Evolutionary conservation across 2,113 vertebrate genomes (phyloP), one percentile per base, ranked within the genome.

Genomic region (Cinclus mexicanus): DNA sequence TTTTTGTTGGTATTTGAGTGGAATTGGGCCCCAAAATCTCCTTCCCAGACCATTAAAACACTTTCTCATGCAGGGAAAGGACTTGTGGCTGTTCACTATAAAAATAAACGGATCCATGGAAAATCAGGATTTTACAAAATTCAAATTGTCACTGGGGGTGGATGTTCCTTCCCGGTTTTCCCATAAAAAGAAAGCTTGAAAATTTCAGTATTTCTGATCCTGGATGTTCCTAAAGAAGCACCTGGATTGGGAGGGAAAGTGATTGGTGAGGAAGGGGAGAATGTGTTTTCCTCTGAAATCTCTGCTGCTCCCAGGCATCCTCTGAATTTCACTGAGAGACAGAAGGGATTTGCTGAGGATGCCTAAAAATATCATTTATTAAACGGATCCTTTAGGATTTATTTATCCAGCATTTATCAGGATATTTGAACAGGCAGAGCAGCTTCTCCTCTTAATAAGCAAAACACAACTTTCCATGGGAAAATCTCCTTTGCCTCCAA

Each of bases 71-170:
- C 29, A 87, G 26, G 16, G 18, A 8, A 42, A 76, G 76, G 44
- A 5, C 25, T 39, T 4, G 7, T 13, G 70, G 63, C 63, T 6
- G 12, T 33, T 35, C 29, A 25, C 2, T 12, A 23, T 21, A 33
- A 42, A 53, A 23, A n/a, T 6, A 0, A 37, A 37, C 1, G 0
- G 12, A 41, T 8, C 18, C 0, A 0, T 74, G 88, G 70, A 79
- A 87, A 95, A 78, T 26, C 0, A 0, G 64, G 46, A 39, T 70
- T 84, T 74, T 20, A 20, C 2, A 1, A 24, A 24, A 24, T 8
- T 9, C 10, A 37, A 57, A 67, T 46, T 81, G 18, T 59, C 18
- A 1, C 39, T 3, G 52, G 31, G 18, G 10, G 22, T 42, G 53
- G 33, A 5, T 3, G 17, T 75, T 64, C 56, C 19, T 53, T 72